Conservation (phyloP, 2,888 invertebrate species). For the Drosophila paranaensis region DNA sequence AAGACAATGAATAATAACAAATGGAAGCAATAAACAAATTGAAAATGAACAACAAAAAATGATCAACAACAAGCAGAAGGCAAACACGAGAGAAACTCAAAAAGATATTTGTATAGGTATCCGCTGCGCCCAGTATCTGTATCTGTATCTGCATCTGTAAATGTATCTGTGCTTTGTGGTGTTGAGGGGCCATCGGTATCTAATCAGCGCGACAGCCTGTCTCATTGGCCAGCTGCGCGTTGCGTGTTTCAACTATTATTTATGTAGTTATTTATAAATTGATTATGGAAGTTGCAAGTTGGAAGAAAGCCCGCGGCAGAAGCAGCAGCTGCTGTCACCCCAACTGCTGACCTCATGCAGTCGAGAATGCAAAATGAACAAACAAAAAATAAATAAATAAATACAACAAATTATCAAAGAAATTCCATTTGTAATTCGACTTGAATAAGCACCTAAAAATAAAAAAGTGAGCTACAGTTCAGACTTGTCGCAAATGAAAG, state of each 20-base stretch:
- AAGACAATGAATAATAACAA: slow-evolving; percentile 55
- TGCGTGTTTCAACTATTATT: slow-evolving; percentile 54
- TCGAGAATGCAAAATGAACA: slow-evolving; percentile 47
- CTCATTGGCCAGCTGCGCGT: slow-evolving; percentile 62
- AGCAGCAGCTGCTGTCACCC: slow-evolving; percentile 15
- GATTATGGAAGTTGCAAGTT: slow-evolving; percentile 44
- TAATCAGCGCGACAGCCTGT: slow-evolving; percentile 69
- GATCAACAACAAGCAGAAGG: slow-evolving; percentile 20
- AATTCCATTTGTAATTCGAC: slow-evolving; percentile 41
- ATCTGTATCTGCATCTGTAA: slow-evolving; percentile 29
- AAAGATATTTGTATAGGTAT: slow-evolving; percentile 28
- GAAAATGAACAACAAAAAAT: slow-evolving; percentile 11
- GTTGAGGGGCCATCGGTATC: slow-evolving; percentile 58
- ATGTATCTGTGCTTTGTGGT: slow-evolving; percentile 17
- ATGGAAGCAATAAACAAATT: slow-evolving; percentile 56
- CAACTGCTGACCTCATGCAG: slow-evolving; percentile 60
- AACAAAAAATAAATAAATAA: not conserved
- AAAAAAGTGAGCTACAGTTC: slow-evolving; percentile 30
- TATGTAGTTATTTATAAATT: slow-evolving; percentile 57
- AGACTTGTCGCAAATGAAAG: slow-evolving; percentile 61
- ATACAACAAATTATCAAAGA: slow-evolving; percentile 17
- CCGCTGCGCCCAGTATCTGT: slow-evolving; percentile 29
- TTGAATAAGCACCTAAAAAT: slow-evolving; percentile 52
- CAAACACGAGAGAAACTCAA: slow-evolving; percentile 43
- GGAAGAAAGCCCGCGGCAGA: slow-evolving; percentile 43